These are phyloP conservation scores for Ciconia stormi DNA, from an alignment of 2,113 vertebrate genomes.

Conservation along the genomic window DNA sequence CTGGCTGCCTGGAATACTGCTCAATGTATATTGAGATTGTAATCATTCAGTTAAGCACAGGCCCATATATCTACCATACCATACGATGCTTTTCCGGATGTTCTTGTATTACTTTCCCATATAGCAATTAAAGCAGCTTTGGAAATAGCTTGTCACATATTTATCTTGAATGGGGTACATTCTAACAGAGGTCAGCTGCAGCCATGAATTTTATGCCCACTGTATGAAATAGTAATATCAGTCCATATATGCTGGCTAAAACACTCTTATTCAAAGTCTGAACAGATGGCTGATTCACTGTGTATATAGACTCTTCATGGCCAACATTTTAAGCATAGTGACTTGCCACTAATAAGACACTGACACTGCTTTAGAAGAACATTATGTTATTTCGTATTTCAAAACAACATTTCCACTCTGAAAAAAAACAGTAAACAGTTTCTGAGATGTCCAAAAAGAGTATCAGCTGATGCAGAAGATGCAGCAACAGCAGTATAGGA, in stretches of 20 bases:
- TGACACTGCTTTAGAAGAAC: slow-evolving; percentile 27
- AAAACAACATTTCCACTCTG: slow-evolving; percentile 1
- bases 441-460: neutral
- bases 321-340: slow-evolving; percentile 20
- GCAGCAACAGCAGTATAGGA: neutral
- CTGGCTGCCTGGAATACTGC: neutral
- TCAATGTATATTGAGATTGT: neutral
- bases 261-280: neutral
- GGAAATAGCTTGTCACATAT: slow-evolving; percentile 6
- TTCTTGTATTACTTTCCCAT: neutral
- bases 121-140: neutral
- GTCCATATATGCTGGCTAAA: neutral
- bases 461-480: neutral
- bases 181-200: slow-evolving; percentile 2
- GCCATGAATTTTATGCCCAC: neutral
- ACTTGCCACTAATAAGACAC: slow-evolving; percentile 42
- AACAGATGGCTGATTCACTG: slow-evolving; percentile 36
- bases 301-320: slow-evolving; percentile 1
- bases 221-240: slow-evolving; percentile 16
- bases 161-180: neutral
- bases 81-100: neutral
- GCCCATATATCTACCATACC: slow-evolving; percentile 2
- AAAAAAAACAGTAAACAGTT: slow-evolving; percentile 24
- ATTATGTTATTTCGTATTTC: slow-evolving; percentile 23
- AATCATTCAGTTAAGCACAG: neutral